Evolutionary conservation across 1,140 invertebrate genomes (phyloP), one percentile per base, ranked within the genome.

Genomic region (Holcopasites calliopsidis): DNA sequence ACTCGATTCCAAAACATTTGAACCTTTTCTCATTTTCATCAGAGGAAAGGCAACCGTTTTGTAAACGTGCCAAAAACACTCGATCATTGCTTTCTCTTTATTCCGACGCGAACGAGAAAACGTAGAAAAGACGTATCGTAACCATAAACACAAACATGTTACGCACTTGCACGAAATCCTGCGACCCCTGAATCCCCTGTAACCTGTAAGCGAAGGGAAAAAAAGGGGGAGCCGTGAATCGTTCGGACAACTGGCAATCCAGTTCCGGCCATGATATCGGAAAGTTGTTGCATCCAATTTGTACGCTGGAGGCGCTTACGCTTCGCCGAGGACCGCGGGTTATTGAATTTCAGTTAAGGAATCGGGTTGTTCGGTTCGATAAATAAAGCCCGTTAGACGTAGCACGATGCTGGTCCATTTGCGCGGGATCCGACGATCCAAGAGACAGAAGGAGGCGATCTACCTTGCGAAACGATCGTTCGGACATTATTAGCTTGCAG

Each of bases 201-300:
- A n/a, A n/a, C n/a, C n/a, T n/a, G n/a, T n/a, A n/a, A n/a, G n/a
- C n/a, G n/a, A n/a, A n/a, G n/a, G n/a, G n/a, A n/a, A n/a, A n/a
- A n/a, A n/a, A n/a, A 16, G 38, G 38, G 38, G 38, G 44, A n/a
- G n/a, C n/a, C n/a, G n/a, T n/a, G 49, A 64, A 64, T 72, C 47
- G n/a, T 28, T 47, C 58, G 21, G 33, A 52, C 38, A 64, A 72
- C 44, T 42, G 40, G 23, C n/a, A 52, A 26, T 58, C 31, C 13
- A 7, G 47, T 64, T 64, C 38, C 42, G 44, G 44, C 61, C 16
- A 54, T 54, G 58, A 52, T 62, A 72, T 74, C 23, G 70, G 70
- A 54, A 72, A 74, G 71, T 74, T 74, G 70, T 72, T 72, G 70
- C 70, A 64, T 66, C 71, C 71, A 74, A 66, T 74, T 74, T 35